Conservation (phyloP, 2,888 invertebrate genomes). For the Ophraella communa region DNA sequence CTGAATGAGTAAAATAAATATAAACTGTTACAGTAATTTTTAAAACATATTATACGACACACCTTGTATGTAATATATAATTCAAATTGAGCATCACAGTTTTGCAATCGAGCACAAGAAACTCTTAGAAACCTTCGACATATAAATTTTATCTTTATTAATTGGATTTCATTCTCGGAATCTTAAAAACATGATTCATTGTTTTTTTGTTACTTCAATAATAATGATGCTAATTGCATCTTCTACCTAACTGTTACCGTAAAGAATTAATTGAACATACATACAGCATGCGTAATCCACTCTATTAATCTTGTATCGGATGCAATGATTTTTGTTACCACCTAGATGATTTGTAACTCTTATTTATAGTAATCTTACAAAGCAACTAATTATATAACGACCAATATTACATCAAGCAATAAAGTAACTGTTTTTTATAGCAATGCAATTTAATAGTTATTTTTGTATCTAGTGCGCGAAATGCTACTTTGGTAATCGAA, state of each 20-base stretch:
- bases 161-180: background rate
- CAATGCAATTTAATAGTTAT: too few species aligned
- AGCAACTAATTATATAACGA: background rate
- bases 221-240: background rate
- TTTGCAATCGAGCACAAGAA: too few species aligned
- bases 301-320: background rate
- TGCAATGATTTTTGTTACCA: slow-evolving; percentile 1
- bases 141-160: background rate
- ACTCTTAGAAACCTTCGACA: background rate
- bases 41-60: too few species aligned
- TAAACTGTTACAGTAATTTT: too few species aligned
- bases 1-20: too few species aligned
- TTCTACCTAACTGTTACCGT: background rate
- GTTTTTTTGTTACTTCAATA: too few species aligned
- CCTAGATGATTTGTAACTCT: background rate
- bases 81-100: too few species aligned
- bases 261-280: background rate
- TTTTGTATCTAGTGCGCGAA: too few species aligned
- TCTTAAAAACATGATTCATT: background rate
- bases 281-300: background rate
- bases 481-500: too few species aligned
- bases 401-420: too few species aligned
- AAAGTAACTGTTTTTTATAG: background rate
- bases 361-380: background rate
- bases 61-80: too few species aligned